Base-by-base conservation (phyloP, 2,797 vertebrate species). In the Pipistrellus kuhlii region DNA sequence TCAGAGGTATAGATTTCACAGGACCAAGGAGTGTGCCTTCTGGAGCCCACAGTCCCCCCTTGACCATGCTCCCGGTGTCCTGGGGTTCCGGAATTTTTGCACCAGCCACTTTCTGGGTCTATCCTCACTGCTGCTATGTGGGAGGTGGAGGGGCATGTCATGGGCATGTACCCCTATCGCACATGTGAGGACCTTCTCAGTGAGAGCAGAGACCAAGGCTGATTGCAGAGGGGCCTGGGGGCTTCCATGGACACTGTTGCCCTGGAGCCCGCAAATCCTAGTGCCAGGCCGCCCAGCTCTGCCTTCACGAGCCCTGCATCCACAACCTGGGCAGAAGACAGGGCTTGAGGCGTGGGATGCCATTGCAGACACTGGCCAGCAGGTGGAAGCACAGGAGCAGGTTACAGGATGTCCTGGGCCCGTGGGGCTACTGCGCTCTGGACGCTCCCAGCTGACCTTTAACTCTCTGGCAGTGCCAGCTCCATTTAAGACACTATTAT, bases 371-470 rank as follows among this genome's bases (percentile, higher is more conserved):
- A 21, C 0, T 8, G 0, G 53, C 75, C 96, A 88, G 85, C 57
- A 96, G 97, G 93, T 84, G 97, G 90, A 88, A 96, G 88, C 88
- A 76, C 51, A 57, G n/a, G 90, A 87, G 44, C 18, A 51, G 38
- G 48, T 76, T 64, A 35, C 80, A 51, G 57, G n/a, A 0, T 0
- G 27, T n/a, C 27, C 32, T 10, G 30, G 1, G 5, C 27, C 25
- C 1, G 21, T 0, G 2, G 3, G 21, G 32, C 59, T 3, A 1
- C 4, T 0, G 6, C 8, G n/a, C 9, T 78, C 17, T 6, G 35
- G 82, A 18, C 18, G 17, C 38, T 27, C 32, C 73, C 69, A 2
- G 69, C 14, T 9, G 73, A 46, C 81, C 12, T 92, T 73, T 30
- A 73, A 51, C 44, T 55, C 46, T 85, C 30, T 25, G 12, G 69